Percentiles rank a stretch among this genome's conserved stretches.
These are phyloP conservation scores for Trichosurus vulpecula DNA, from an alignment of 2,797 vertebrate genomes.

Conservation along the genomic window DNA sequence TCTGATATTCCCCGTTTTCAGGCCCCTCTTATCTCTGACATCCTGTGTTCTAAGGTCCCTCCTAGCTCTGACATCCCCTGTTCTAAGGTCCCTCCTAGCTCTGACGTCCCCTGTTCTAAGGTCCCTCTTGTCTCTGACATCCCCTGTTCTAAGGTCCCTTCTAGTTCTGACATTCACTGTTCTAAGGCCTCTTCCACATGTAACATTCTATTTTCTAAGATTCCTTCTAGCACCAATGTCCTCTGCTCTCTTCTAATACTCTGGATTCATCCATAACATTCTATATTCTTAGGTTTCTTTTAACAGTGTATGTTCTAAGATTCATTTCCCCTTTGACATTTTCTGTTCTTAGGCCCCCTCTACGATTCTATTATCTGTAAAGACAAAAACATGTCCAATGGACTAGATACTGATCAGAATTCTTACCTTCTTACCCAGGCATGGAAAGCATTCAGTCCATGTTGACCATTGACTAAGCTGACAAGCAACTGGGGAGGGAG, in stretches of 20 bases:
- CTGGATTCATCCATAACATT: not conserved
- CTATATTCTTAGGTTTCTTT: not conserved
- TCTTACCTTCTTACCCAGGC: slow-evolving; percentile 90
- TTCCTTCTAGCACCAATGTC: not conserved
- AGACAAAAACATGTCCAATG: not conserved
- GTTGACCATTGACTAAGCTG: slow-evolving; percentile 88
- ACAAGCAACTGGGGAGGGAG: slow-evolving; percentile 85
- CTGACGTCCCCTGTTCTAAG: not conserved
- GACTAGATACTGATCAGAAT: not conserved
- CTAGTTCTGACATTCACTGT: no score
- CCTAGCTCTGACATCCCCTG: no score
- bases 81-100: not conserved
- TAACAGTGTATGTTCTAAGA: not conserved
- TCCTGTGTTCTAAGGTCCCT: not conserved
- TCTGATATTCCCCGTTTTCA: no score
- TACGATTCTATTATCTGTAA: not conserved
- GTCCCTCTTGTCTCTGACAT: not conserved
- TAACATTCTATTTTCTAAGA: not conserved
- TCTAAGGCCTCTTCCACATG: not conserved
- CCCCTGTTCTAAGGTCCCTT: not conserved
- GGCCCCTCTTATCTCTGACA: not conserved
- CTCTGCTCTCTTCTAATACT: not conserved
- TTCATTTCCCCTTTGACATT: not conserved
- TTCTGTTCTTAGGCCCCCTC: not conserved
- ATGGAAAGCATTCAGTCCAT: slow-evolving; percentile 92